phyloP scores from a whole-genome alignment of 2,888 invertebrate genomes.

The Trilocha varians region DNA sequence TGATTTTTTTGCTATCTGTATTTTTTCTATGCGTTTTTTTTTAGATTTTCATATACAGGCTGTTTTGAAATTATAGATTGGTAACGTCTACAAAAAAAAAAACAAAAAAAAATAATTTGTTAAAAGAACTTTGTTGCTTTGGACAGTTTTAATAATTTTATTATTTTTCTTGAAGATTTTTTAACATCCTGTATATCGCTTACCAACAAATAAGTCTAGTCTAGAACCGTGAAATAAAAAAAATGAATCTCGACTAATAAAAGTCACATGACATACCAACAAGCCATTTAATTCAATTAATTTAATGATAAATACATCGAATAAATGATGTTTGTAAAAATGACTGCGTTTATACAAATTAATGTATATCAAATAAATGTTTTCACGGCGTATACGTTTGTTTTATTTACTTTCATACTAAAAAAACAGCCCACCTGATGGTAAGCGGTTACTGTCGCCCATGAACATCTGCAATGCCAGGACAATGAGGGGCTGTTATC shows the following conservation, averaged over 20 bases:
- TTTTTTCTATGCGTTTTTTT: background rate
- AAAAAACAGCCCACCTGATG: too few species aligned
- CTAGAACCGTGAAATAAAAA: slow-evolving; percentile 4
- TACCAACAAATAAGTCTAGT: slow-evolving; percentile 23
- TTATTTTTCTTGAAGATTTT: background rate
- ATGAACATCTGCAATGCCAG: too few species aligned
- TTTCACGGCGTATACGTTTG: slow-evolving; percentile 31
- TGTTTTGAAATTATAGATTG: slow-evolving; percentile 1
- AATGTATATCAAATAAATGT: slow-evolving; percentile 46
- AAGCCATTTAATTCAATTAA: slow-evolving; percentile 37
- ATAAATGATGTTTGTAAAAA: slow-evolving; percentile 31
- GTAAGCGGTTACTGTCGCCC: too few species aligned
- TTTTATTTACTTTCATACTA: slow-evolving; percentile 13
- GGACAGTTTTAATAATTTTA: too few species aligned
- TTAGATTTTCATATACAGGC: background rate
- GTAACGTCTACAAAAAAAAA: background rate
- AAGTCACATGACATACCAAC: slow-evolving; percentile 47
- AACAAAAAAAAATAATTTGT: too few species aligned
- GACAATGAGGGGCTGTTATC: too few species aligned
- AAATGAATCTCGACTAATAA: slow-evolving; percentile 14
- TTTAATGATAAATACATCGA: slow-evolving; percentile 33
- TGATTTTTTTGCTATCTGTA: background rate
- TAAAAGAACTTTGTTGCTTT: too few species aligned
- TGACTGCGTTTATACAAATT: slow-evolving; percentile 53
- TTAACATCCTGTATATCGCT: slow-evolving; percentile 5